phyloP scores from a whole-genome alignment of 2,113 vertebrate genomes.

The Gymnarchus niloticus region DNA sequence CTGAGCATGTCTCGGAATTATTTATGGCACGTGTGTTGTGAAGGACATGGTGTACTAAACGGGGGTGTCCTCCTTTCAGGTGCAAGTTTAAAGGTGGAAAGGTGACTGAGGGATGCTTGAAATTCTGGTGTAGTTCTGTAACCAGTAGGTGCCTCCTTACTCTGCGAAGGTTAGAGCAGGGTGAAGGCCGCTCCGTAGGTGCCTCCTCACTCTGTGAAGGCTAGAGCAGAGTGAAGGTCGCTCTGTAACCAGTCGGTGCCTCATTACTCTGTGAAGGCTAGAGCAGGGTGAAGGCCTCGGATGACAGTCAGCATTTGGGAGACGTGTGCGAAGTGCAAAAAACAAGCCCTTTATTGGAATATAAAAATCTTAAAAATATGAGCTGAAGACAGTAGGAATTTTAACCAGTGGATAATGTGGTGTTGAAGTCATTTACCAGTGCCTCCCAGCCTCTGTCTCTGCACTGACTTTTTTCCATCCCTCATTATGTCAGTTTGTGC shows the following conservation, averaged over 20 bases:
- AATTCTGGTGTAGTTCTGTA: too few relatives aligned
- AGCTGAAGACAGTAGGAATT: neutral
- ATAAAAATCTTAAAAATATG: neutral
- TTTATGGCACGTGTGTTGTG: constrained; percentile 43
- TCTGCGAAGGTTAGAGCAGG: neutral
- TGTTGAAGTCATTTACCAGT: too few relatives aligned
- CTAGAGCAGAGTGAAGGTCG: neutral
- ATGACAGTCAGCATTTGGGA: neutral
- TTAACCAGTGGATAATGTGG: neutral
- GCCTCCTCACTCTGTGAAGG: too few relatives aligned
- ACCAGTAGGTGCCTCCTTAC: too few relatives aligned
- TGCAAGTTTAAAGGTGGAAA: neutral
- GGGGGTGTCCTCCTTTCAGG: neutral
- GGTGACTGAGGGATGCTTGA: neutral
- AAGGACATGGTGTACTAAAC: constrained; percentile 35
- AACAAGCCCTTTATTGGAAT: neutral
- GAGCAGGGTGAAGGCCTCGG: neutral
- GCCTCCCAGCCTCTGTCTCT: too few relatives aligned
- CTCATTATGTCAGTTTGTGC: neutral
- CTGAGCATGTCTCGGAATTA: constrained; percentile 44
- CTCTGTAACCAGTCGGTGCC: too few relatives aligned
- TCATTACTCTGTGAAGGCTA: neutral
- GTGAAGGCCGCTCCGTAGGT: too few relatives aligned
- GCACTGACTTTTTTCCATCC: neutral
- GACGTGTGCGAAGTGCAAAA: neutral